These are phyloP conservation scores for Nycticorax nycticorax DNA, from an alignment of 2,113 vertebrate species.

Conservation along the genomic window DNA sequence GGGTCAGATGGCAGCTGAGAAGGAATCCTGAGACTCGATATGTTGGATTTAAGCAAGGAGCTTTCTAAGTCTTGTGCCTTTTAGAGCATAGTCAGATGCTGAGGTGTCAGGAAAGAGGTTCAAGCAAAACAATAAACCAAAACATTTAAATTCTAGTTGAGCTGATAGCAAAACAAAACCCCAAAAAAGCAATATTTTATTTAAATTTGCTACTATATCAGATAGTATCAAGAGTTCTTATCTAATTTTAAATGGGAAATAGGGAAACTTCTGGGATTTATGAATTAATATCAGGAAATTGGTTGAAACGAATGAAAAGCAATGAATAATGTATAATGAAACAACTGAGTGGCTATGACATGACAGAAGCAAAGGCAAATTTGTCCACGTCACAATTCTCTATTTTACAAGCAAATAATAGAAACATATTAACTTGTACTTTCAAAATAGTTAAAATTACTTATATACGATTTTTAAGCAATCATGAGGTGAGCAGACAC, in stretches of 20 bases:
- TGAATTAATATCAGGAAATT: conserved; percentile 54
- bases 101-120: neutral
- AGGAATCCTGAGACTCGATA: neutral
- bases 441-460: neutral
- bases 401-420: neutral
- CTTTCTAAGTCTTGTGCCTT: neutral
- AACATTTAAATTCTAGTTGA: neutral
- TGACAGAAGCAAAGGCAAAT: neutral
- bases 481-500: neutral
- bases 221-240: neutral
- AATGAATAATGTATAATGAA: conserved; percentile 55
- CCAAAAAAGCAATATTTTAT: conserved; percentile 5
- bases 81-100: neutral
- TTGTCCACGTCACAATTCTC: neutral
- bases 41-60: neutral
- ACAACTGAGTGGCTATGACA: conserved; percentile 1
- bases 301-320: conserved; percentile 43
- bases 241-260: conserved; percentile 27
- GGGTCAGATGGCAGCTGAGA: neutral
- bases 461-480: neutral
- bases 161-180: neutral
- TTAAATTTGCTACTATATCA: conserved; percentile 2
- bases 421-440: neutral
- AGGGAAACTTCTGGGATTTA: conserved; percentile 14
- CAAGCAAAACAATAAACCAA: neutral